phyloP scores from a whole-genome alignment of 2,888 invertebrate species.

The Lathronympha strigana region DNA sequence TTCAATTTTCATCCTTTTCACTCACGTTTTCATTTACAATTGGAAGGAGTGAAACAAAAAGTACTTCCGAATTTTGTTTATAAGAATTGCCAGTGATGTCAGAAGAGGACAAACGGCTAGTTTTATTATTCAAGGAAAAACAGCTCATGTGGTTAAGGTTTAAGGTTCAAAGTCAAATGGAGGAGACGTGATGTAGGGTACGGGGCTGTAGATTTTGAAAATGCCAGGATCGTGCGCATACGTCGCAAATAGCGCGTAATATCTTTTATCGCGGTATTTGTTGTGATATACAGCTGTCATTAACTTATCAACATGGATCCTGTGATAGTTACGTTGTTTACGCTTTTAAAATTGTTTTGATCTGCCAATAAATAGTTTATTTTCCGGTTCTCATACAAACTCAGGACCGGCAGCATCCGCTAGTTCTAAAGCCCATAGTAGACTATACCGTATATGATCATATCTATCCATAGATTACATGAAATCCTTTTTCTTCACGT shows the following conservation, averaged over 20 bases:
- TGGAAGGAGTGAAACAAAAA: background rate
- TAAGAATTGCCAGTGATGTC: background rate
- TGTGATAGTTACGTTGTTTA: background rate
- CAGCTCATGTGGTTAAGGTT: background rate
- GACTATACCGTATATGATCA: too few species aligned
- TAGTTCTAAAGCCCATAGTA: too few species aligned
- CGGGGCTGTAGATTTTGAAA: background rate
- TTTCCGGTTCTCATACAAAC: too few species aligned
- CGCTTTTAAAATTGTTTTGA: background rate
- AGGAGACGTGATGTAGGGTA: background rate
- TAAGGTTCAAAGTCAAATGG: slow-evolving; percentile 6
- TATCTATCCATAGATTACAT: too few species aligned
- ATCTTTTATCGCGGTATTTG: slow-evolving; percentile 13
- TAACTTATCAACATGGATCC: background rate
- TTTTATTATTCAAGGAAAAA: background rate
- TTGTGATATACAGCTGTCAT: slow-evolving; percentile 21
- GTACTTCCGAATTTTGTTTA: slow-evolving; percentile 5
- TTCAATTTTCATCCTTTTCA: slow-evolving; percentile 1
- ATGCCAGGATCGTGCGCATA: slow-evolving; percentile 25
- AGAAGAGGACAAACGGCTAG: background rate
- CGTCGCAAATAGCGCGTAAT: slow-evolving; percentile 27
- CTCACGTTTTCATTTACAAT: background rate
- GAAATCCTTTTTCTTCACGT: too few species aligned
- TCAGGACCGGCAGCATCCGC: too few species aligned
- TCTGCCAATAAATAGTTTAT: background rate